These are phyloP conservation scores for Myiagra hebetior DNA, from an alignment of 2,113 vertebrate species.

Conservation along the genomic window DNA sequence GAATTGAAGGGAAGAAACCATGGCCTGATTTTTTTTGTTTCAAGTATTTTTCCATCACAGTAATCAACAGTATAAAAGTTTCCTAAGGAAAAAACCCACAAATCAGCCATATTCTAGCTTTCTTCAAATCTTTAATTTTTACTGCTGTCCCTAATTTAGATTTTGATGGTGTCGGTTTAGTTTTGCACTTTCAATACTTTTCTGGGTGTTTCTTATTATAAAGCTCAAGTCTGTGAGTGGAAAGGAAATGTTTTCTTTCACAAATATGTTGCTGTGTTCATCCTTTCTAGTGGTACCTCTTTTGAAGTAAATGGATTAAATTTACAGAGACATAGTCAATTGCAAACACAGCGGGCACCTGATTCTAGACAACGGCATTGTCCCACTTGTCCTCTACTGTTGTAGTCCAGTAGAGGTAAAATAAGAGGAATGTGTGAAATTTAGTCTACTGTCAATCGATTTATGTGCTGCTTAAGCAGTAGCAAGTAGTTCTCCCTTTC, in stretches of 20 bases:
- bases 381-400: slow-evolving; percentile 5
- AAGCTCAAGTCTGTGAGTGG: slow-evolving; percentile 11
- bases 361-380: slow-evolving; percentile 14
- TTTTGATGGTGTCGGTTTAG: background rate
- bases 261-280: background rate
- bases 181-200: background rate
- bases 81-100: background rate
- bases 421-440: background rate
- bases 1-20: background rate
- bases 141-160: background rate
- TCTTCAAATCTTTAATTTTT: background rate
- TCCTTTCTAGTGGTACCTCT: background rate
- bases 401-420: slow-evolving; percentile 12
- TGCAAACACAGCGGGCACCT: slow-evolving; percentile 46
- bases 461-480: background rate
- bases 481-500: background rate
- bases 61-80: background rate
- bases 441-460: background rate
- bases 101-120: background rate
- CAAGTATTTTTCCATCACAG: background rate
- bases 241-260: background rate
- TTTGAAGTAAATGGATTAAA: slow-evolving; percentile 63
- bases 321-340: slow-evolving; percentile 61
- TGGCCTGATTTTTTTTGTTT: background rate
- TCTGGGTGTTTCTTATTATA: background rate